Evolutionary conservation across 2,888 invertebrate genomes (phyloP).

Genomic region (Amphipyra tragopoginis): DNA sequence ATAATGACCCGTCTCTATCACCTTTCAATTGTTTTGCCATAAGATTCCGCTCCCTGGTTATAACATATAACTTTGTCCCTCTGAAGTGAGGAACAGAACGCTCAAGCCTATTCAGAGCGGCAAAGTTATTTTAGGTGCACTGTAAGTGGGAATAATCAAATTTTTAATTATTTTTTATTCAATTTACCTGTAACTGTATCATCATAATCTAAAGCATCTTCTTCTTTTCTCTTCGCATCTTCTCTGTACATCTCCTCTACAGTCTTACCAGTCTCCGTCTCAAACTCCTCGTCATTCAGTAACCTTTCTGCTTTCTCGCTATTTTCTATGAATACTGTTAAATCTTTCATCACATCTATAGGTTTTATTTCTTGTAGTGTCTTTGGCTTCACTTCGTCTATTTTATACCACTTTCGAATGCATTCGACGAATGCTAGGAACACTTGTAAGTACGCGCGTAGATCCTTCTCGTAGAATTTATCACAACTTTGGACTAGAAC

Average conservation of each 20-base stretch:
- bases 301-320: slow-evolving; percentile 76
- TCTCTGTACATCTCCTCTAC: slow-evolving; percentile 88
- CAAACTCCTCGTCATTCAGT: slow-evolving; percentile 74
- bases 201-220: slow-evolving; percentile 75
- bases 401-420: slow-evolving; percentile 88
- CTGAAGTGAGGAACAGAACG: too few relatives aligned
- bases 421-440: slow-evolving; percentile 92
- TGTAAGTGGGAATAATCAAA: too few relatives aligned
- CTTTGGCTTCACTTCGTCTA: slow-evolving; percentile 17
- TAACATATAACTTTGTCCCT: too few relatives aligned
- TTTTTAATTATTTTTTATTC: too few relatives aligned
- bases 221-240: slow-evolving; percentile 80
- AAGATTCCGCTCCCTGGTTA: too few relatives aligned
- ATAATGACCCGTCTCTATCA: too few relatives aligned
- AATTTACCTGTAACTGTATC: slow-evolving; percentile 76
- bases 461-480: slow-evolving; percentile 89
- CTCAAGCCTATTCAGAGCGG: too few relatives aligned
- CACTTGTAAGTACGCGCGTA: slow-evolving; percentile 91
- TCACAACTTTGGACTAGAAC: slow-evolving; percentile 91
- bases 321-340: slow-evolving; percentile 78
- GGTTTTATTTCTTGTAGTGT: slow-evolving; percentile 18
- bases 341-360: slow-evolving; percentile 73
- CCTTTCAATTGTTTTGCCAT: too few relatives aligned
- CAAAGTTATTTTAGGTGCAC: too few relatives aligned
- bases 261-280: slow-evolving; percentile 71